Base-by-base conservation (phyloP, 2,797 vertebrate species). In the Trematomus bernacchii region DNA sequence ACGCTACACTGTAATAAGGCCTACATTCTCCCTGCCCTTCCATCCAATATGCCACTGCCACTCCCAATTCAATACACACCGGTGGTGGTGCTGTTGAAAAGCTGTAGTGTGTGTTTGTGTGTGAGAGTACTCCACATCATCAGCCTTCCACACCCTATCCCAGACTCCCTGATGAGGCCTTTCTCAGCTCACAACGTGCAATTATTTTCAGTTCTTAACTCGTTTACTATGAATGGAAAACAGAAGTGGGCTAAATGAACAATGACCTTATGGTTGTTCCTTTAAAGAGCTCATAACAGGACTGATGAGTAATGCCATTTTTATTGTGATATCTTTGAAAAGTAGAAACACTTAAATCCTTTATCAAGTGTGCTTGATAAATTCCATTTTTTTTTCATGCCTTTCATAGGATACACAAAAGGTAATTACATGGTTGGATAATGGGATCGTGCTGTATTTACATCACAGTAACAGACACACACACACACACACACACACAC, bases 71-170 rank as follows among this genome's bases (percentile, higher is more conserved):
- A 71, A 16, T 65, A 13, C 67, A 44, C 57, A 21, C 47, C 52
- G 54, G 72, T 27, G 53, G 67, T 21, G 64, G 57, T 5, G 6
- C 52, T 51, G 66, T 66, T 67, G 52, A 58, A 71, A 75, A 21
- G 59, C 60, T 10, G 44, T 64, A 18, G 58, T 9, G 27, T 52
- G 60, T 1, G 13, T 75, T 58, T 62, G 19, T 37, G 15, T 21
- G 53, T 19, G 30, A 30, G n/a, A 67, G 30, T 44, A 33, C 33
- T 85, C 80, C 82, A 72, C 69, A 61, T 75, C 68, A 73, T 70
- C 68, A 71, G 52, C 14, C 64, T 1, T 66, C 82, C 77, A 83
- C 85, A 76, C 82, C 77, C 80, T 46, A 4, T 63, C 53, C 80
- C 53, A 44, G 21, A 18, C 50, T 65, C 64, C 62, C n/a, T 70